Percentiles rank a stretch among this genome's conserved stretches.
Evolutionary conservation across 2,888 invertebrate species (phyloP).

Genomic region (Aromia moschata): DNA sequence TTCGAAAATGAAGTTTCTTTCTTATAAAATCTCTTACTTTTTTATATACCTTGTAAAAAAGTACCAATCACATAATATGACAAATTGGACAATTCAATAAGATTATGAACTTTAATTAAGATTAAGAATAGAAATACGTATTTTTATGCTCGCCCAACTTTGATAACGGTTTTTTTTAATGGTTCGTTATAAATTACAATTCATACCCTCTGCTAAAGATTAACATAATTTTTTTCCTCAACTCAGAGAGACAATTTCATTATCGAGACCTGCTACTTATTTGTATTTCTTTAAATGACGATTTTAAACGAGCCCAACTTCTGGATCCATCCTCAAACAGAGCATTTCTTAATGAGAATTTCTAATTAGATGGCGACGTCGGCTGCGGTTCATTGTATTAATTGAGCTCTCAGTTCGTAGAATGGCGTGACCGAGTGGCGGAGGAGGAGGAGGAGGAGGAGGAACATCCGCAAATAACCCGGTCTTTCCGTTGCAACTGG

Average conservation of each 20-base stretch:
- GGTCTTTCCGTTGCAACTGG: conserved; percentile 11
- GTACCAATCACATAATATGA: too few species aligned
- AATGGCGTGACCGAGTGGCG: conserved; percentile 33
- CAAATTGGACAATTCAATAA: too few species aligned
- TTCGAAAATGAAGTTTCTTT: too few species aligned
- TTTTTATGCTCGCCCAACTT: too few species aligned
- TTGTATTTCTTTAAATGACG: conserved; percentile 11
- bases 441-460: too few species aligned
- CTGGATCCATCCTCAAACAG: neutral
- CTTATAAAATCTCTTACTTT: too few species aligned
- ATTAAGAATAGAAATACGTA: too few species aligned
- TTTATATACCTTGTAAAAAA: too few species aligned
- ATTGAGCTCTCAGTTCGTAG: conserved; percentile 36
- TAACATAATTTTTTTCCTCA: neutral
- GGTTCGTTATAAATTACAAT: too few species aligned
- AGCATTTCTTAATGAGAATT: conserved; percentile 27
- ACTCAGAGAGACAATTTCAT: neutral
- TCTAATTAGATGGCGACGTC: conserved; percentile 29
- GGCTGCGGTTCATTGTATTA: conserved; percentile 29
- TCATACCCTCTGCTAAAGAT: too few species aligned
- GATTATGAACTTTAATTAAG: too few species aligned
- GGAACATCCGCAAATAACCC: conserved; percentile 37
- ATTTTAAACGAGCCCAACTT: conserved; percentile 5
- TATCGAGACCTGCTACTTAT: neutral
- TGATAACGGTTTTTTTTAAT: too few species aligned